phyloP scores from a whole-genome alignment of 2,797 vertebrate species.

The Tragelaphus oryx region DNA sequence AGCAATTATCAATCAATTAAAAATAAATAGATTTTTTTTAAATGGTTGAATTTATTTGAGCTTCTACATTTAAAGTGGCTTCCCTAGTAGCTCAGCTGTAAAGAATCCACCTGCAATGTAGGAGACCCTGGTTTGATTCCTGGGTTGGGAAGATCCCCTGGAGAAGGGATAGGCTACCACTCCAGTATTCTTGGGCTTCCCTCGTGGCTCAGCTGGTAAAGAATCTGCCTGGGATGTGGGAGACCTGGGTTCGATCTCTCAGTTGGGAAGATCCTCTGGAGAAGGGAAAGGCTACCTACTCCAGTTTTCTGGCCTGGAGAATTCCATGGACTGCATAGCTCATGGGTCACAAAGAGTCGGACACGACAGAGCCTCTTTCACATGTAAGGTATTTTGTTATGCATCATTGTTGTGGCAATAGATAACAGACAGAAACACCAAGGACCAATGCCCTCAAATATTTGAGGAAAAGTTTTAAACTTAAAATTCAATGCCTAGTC shows the following conservation, averaged over 20 bases:
- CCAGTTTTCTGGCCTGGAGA: neutral
- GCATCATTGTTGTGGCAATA: neutral
- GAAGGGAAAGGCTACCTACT: neutral
- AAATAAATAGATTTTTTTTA: neutral
- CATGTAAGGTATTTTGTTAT: neutral
- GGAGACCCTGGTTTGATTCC: rapidly evolving
- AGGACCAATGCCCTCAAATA: neutral
- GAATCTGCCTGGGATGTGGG: neutral
- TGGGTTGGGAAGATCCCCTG: neutral
- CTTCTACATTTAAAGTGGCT: neutral
- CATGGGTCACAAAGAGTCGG: neutral
- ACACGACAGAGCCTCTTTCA: neutral
- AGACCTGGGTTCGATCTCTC: rapidly evolving
- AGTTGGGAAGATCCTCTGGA: neutral
- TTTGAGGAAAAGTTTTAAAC: neutral
- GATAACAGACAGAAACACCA: neutral
- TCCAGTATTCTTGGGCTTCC: neutral
- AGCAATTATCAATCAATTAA: neutral
- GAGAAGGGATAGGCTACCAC: neutral
- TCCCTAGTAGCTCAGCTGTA: neutral
- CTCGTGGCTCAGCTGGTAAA: neutral
- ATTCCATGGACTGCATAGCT: neutral
- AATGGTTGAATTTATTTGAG: neutral
- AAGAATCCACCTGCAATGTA: neutral
- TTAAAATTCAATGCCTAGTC: neutral